phyloP scores from a whole-genome alignment of 1,140 invertebrate genomes.

The Phortica variegata region DNA sequence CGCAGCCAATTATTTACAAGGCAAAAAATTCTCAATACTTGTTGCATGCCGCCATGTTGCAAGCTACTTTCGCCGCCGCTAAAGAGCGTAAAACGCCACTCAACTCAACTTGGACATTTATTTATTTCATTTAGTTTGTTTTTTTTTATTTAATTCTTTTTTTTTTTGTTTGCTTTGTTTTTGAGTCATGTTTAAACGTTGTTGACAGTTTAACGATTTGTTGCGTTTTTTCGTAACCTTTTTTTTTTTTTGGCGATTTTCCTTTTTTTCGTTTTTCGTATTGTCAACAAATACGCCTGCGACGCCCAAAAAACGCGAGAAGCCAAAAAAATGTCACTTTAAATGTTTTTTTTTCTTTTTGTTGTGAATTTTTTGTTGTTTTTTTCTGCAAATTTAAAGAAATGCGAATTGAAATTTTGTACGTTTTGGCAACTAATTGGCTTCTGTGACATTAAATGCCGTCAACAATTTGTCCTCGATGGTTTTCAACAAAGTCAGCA shows the following conservation, averaged over 20 bases:
- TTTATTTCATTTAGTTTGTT: neutral
- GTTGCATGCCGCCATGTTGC: constrained; percentile 3
- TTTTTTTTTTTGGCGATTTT: neutral
- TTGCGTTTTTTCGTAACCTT: constrained; percentile 1
- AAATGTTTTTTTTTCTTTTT: too few species aligned
- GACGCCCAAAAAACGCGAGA: too few species aligned
- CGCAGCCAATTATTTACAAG: too few species aligned
- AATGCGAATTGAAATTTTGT: constrained; percentile 34
- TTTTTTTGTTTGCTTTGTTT: constrained; percentile 35
- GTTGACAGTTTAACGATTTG: constrained; percentile 10
- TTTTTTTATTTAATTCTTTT: constrained; percentile 10
- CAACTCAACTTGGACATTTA: constrained; percentile 7
- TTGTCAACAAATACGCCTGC: too few species aligned
- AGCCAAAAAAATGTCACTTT: too few species aligned
- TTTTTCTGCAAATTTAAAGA: constrained; percentile 11
- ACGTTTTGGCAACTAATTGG: too few species aligned
- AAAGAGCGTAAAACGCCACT: too few species aligned
- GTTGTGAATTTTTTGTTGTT: too few species aligned
- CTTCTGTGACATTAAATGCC: too few species aligned
- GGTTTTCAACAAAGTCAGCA: too few species aligned
- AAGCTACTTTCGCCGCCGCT: constrained; percentile 3
- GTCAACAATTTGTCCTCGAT: too few species aligned
- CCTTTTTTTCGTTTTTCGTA: neutral
- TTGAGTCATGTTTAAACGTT: neutral
- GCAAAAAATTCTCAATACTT: too few species aligned